A percentile compares a stretch with the other conserved stretches of the same genome.
Evolutionary conservation across 1,140 invertebrate species (phyloP).

Genomic region (Philopotamus ludificatus): DNA sequence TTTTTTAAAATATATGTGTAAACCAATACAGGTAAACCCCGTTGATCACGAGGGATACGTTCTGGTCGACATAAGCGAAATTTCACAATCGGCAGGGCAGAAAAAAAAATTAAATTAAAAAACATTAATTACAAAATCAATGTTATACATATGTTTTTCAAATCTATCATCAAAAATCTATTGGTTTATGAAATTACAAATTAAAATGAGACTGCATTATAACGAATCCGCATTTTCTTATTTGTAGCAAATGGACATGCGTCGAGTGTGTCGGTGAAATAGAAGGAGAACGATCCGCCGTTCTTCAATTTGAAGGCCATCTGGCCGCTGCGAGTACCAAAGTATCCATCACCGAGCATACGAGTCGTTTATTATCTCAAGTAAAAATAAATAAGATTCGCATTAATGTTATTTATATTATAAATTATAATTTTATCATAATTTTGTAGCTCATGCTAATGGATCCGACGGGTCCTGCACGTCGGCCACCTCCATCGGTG

Average conservation of each 20-base stretch:
- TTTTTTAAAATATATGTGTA: slow-evolving; percentile 1
- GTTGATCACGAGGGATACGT: no score
- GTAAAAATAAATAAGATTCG: slow-evolving; percentile 48
- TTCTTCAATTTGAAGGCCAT: slow-evolving; percentile 91
- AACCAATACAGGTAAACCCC: no score
- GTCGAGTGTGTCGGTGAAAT: slow-evolving; percentile 44
- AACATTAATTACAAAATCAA: no score
- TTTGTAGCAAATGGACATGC: slow-evolving; percentile 51
- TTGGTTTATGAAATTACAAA: not conserved
- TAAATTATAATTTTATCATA: slow-evolving; percentile 13
- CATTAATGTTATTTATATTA: no score
- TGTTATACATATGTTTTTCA: no score
- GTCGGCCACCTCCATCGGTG: slow-evolving; percentile 74
- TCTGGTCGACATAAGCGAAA: no score
- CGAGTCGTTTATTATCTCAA: slow-evolving; percentile 81
- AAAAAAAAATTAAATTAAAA: no score
- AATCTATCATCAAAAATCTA: no score
- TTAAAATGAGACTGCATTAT: no score
- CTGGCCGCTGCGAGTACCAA: slow-evolving; percentile 83
- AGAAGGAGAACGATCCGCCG: slow-evolving; percentile 49
- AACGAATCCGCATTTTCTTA: no score
- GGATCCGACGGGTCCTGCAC: slow-evolving; percentile 78
- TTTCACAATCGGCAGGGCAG: no score
- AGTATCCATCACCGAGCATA: slow-evolving; percentile 86
- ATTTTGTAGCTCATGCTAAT: slow-evolving; percentile 68